Evolutionary conservation across 2,888 invertebrate species (phyloP).

Genomic region (Anthoptus insignis): DNA sequence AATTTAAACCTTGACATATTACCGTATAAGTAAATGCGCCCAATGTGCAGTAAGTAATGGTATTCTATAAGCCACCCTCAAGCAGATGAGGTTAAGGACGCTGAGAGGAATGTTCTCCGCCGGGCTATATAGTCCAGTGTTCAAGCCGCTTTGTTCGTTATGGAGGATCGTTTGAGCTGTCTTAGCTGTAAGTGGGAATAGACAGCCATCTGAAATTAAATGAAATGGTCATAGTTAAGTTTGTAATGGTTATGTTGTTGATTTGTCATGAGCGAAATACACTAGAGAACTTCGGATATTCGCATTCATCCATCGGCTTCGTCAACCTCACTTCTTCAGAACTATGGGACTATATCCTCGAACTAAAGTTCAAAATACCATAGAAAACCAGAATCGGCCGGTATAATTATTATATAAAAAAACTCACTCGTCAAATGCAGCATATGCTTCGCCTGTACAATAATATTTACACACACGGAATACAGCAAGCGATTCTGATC

Average conservation of each 20-base stretch:
- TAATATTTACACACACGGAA: slow-evolving; percentile 74
- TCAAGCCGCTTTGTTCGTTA: slow-evolving; percentile 81
- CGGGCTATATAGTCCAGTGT: slow-evolving; percentile 80
- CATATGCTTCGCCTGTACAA: slow-evolving; percentile 82
- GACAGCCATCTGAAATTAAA: slow-evolving; percentile 72
- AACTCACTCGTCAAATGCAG: slow-evolving; percentile 80
- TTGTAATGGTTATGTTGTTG: too few species aligned
- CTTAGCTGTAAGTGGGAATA: slow-evolving; percentile 79
- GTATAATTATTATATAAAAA: neutral
- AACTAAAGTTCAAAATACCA: too few species aligned
- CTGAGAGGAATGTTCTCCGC: slow-evolving; percentile 84
- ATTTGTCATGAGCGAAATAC: too few species aligned
- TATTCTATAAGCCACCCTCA: slow-evolving; percentile 88
- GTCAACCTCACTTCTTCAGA: too few species aligned
- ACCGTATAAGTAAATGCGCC: slow-evolving; percentile 91
- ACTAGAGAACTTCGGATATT: too few species aligned
- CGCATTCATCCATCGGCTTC: too few species aligned
- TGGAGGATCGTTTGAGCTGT: slow-evolving; percentile 79
- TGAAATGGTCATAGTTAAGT: too few species aligned
- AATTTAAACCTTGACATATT: too few species aligned
- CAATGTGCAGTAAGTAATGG: slow-evolving; percentile 92
- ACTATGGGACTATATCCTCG: too few species aligned
- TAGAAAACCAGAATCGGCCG: too few species aligned
- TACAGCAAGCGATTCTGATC: slow-evolving; percentile 68
- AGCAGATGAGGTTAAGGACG: slow-evolving; percentile 86